Evolutionary conservation across 2,888 invertebrate species (phyloP), one percentile per base, ranked within the genome.

Genomic region (Caenorhabditis parvicauda): DNA sequence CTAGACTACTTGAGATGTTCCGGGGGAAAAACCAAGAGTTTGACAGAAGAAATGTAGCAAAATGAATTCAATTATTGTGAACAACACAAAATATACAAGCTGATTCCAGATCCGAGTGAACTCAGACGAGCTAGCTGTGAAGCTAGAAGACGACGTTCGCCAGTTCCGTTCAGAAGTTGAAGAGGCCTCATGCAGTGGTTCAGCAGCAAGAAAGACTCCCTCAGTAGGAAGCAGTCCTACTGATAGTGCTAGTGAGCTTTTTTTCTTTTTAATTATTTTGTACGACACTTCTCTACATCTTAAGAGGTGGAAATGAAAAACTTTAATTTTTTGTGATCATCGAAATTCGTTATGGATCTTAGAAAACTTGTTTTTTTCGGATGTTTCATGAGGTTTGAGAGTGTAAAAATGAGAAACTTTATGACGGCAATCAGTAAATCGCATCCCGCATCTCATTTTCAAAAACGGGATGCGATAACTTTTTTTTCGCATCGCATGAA

Each of bases 81-180:
- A n/a, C n/a, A n/a, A n/a, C n/a, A n/a, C n/a, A n/a, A n/a, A n/a
- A n/a, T n/a, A n/a, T n/a, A n/a, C n/a, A n/a, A n/a, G n/a, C n/a
- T n/a, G 21, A 28, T 67, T 66, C 24, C 60, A 77, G 76, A 71
- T 72, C 19, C 75, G 78, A 21, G 65, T 79, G 17, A 78, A 79
- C 55, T 74, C 72, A 17, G 62, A 66, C 7, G 75, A 77, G 47
- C 62, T 78, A 32, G 61, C 67, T 4, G 52, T 62, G 47, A 60
- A 67, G 29, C 53, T 78, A 32, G 71, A 75, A 27, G 67, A 70
- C 48, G 66, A 76, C 56, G 71, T 78, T 32, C 56, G 59, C 32
- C 64, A 65, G n/a, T 69, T 76, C 52, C 39, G 57, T 32, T 49
- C 53, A 6, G 74, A 73, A 45, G 60, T 76, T 4, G 56, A 66